These are phyloP conservation scores for Nemoura dubitans DNA, from an alignment of 2,888 invertebrate genomes.

Conservation along the genomic window DNA sequence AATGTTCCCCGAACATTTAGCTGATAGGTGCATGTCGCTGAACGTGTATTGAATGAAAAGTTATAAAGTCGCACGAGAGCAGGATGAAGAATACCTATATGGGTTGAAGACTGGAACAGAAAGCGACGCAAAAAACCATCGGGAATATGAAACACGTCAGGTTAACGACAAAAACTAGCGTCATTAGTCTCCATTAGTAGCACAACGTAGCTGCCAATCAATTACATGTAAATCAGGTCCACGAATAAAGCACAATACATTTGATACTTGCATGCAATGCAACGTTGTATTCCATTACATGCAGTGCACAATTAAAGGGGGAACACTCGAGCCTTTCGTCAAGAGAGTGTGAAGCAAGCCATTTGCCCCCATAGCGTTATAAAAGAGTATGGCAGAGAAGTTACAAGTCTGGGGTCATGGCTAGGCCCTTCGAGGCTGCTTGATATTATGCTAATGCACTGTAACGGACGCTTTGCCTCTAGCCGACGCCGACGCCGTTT, in stretches of 20 bases:
- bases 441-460: not conserved
- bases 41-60: not conserved
- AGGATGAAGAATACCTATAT: not conserved
- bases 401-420: slow-evolving; percentile 8
- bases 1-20: not conserved
- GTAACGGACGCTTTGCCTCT: not conserved
- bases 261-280: not conserved
- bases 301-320: not conserved
- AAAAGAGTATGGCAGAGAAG: not conserved
- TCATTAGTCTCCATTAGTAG: not conserved
- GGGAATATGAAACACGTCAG: not conserved
- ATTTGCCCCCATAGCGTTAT: not conserved
- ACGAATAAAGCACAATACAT: not conserved
- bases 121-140: not conserved
- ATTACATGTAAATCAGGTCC: not conserved
- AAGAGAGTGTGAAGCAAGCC: not conserved
- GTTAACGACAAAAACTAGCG: not conserved
- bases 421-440: not conserved
- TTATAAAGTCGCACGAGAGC: not conserved
- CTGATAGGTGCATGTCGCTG: not conserved
- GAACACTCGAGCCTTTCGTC: not conserved
- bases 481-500: slow-evolving; percentile 19
- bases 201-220: not conserved
- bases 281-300: not conserved
- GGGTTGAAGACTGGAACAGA: not conserved